phyloP scores from a whole-genome alignment of 2,888 invertebrate genomes.

The Strigamia maritima region DNA sequence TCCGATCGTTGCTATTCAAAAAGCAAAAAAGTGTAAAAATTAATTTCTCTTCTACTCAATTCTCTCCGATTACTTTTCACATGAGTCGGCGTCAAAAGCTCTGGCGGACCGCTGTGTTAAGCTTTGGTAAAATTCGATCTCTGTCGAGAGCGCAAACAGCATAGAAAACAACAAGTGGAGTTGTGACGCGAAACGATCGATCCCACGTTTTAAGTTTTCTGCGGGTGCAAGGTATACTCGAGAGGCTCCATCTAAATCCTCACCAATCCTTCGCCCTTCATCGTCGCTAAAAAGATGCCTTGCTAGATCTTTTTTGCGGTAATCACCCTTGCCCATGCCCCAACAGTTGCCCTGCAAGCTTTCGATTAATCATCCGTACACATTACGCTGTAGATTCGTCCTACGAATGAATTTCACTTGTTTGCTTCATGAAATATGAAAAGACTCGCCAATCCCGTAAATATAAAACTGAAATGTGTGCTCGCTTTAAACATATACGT shows the following conservation, averaged over 20 bases:
- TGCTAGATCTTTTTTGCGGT: background rate
- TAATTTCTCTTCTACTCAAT: too few species aligned
- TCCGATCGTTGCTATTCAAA: background rate
- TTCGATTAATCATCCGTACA: constrained; percentile 5
- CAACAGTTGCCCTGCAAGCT: background rate
- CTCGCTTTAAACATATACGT: too few species aligned
- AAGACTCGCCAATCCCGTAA: background rate
- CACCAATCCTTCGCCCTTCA: background rate
- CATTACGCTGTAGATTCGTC: background rate
- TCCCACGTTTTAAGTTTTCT: constrained; percentile 16
- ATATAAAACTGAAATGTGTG: background rate
- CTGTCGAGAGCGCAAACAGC: background rate
- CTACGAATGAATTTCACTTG: background rate
- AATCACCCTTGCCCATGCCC: constrained; percentile 1
- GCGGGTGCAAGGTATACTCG: background rate
- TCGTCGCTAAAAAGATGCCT: constrained; percentile 18
- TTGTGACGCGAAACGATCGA: background rate
- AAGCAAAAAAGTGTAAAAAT: background rate
- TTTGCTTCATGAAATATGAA: background rate
- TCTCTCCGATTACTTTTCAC: background rate
- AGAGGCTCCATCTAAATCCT: background rate
- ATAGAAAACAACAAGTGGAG: constrained; percentile 17
- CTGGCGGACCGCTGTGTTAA: background rate
- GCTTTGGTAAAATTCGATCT: constrained; percentile 51
- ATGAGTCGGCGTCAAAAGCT: background rate